Percentiles rank a stretch among this genome's conserved stretches.
phyloP scores from a whole-genome alignment of 2,113 vertebrate species.

The Gambusia holbrooki region DNA sequence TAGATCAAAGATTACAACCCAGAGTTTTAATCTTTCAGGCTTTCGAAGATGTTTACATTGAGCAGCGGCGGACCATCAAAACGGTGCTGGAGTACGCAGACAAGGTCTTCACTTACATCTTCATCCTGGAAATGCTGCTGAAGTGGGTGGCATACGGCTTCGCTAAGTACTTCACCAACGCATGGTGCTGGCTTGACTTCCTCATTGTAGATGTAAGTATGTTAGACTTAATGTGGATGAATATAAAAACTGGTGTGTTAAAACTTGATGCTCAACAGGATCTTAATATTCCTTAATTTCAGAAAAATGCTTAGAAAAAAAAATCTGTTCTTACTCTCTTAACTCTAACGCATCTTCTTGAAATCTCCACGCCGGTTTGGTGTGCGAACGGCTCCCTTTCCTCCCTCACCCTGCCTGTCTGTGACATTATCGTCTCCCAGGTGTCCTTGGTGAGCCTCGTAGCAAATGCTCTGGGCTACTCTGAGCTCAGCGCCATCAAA shows the following conservation, averaged over 20 bases:
- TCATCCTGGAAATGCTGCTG: conserved; percentile 97
- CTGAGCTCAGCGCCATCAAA: conserved; percentile 94
- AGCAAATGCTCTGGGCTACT: conserved; percentile 94
- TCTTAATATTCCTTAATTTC: not conserved
- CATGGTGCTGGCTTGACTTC: conserved; percentile 99
- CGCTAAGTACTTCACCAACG: conserved; percentile 96
- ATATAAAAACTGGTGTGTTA: not conserved
- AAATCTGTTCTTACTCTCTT: too few relatives aligned
- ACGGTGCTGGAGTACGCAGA: conserved; percentile 95
- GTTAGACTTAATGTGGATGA: not conserved
- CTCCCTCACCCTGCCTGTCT: conserved; percentile 23
- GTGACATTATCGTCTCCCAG: conserved; percentile 66
- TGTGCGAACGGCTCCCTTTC: not conserved
- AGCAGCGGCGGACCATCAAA: conserved; percentile 92
- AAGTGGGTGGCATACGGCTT: conserved; percentile 99
- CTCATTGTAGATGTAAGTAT: conserved; percentile 96
- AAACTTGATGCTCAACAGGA: not conserved
- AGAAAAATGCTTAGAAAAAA: too few relatives aligned
- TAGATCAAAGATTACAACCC: not conserved
- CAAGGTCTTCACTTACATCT: conserved; percentile 97
- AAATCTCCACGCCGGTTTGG: not conserved
- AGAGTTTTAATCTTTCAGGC: conserved; percentile 78
- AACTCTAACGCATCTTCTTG: not conserved
- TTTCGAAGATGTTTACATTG: conserved; percentile 98
- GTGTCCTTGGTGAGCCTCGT: conserved; percentile 96